Evolutionary conservation across 2,888 invertebrate species (phyloP).

Genomic region (Ethmia dodecea): DNA sequence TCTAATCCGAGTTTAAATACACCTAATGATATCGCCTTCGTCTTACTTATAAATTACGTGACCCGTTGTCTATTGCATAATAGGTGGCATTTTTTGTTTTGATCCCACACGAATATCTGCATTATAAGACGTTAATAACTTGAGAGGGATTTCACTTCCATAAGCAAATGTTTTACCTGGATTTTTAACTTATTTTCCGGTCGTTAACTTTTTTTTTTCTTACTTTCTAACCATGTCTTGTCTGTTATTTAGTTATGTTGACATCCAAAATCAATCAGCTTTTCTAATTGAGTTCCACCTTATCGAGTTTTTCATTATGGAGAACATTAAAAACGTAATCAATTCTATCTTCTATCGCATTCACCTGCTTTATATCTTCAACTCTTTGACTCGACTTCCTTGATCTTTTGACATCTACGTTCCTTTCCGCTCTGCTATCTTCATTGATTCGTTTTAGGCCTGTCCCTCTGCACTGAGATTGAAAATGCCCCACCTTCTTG

Average conservation of each 20-base stretch:
- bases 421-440: neutral
- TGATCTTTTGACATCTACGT: neutral
- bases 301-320: conserved; percentile 10
- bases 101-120: conserved; percentile 8
- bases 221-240: conserved; percentile 17
- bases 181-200: conserved; percentile 9
- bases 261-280: conserved; percentile 23
- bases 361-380: neutral
- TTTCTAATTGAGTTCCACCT: conserved; percentile 15
- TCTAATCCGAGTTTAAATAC: conserved; percentile 13
- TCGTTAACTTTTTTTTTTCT: conserved; percentile 11
- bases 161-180: conserved; percentile 17
- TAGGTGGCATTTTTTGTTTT: conserved; percentile 7
- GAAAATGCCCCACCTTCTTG: conserved; percentile 10
- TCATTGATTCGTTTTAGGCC: neutral
- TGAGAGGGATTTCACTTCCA: conserved; percentile 16
- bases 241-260: conserved; percentile 21
- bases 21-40: conserved; percentile 11
- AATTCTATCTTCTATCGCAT: conserved; percentile 1
- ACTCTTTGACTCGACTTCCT: neutral
- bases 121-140: conserved; percentile 18
- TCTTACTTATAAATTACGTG: conserved; percentile 4
- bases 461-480: neutral
- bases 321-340: conserved; percentile 18
- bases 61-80: conserved; percentile 18